Evolutionary conservation across 2,113 vertebrate genomes (phyloP), one percentile per base, ranked within the genome.

Genomic region (Ctenomys sociabilis): DNA sequence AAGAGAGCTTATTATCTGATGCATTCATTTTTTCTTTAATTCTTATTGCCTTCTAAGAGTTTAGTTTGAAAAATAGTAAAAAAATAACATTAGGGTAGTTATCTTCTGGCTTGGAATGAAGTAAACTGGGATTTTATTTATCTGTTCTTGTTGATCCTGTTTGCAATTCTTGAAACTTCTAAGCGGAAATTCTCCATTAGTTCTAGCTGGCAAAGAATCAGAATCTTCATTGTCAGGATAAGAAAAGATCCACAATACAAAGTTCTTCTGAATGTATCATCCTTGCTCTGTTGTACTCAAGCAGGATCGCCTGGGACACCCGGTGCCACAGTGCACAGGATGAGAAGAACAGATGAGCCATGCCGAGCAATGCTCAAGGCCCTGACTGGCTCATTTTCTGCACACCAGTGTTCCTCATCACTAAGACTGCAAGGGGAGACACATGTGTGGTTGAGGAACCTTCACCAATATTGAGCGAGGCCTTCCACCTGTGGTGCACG

Each of bases 51-150:
- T 52, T 35, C 16, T 54, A 28, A 32, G 30, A 32, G 28, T 1
- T 11, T 63, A 35, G 8, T 81, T 88, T 80, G 28, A 78, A 90
- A 95, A 52, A 61, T 3, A 73, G n/a, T 35, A 86, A 86, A 24
- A 24, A 68, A 45, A 43, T 57, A 90, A 54, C 78, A 45, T 52
- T 68, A 64, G 30, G 32, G 4, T 54, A 85, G 59, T 75, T 40
- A 8, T 3, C 12, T 85, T 86, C 19, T 80, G 72, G 28, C 12
- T 95, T 93, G 28, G 49, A 93, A 91, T 89, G 85, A 32, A 91
- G 49, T 91, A 91, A 86, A n/a, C 28, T 86, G 28, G 21, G 14
- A 43, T 64, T 92, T 77, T 37, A n/a, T 37, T 81, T 70, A n/a
- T 87, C 89, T 81, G 35, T 66, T 64, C 35, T 91, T 86, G 2